A percentile compares a stretch with the other conserved stretches of the same genome.
phyloP scores from a whole-genome alignment of 2,113 vertebrate genomes.

The Himantopus leucocephalus region DNA sequence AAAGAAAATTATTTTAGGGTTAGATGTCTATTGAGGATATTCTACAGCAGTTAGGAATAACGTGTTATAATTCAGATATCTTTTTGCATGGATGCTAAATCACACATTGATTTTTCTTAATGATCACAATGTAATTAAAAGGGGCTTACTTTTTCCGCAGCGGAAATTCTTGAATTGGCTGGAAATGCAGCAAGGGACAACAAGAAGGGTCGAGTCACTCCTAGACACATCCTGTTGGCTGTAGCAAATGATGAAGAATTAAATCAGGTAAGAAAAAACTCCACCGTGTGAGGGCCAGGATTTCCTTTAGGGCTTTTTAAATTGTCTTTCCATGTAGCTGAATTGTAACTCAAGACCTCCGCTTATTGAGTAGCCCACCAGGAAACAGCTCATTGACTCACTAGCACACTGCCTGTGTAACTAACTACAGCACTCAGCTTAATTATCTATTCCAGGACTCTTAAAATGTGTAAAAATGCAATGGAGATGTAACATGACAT shows the following conservation, averaged over 20 bases:
- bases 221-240: slow-evolving; percentile 94
- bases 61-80: neutral
- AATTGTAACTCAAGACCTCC: slow-evolving; percentile 33
- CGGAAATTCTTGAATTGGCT: slow-evolving; percentile 97
- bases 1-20: neutral
- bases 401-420: neutral
- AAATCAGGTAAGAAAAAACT: slow-evolving; percentile 86
- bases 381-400: neutral
- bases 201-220: slow-evolving; percentile 96
- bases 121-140: neutral
- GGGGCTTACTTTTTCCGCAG: slow-evolving; percentile 65
- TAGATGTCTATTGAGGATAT: neutral
- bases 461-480: neutral
- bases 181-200: slow-evolving; percentile 98
- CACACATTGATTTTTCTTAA: neutral
- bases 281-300: neutral
- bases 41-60: neutral
- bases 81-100: neutral
- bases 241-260: slow-evolving; percentile 98
- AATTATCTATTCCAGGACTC: neutral
- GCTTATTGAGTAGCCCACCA: neutral
- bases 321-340: slow-evolving; percentile 13
- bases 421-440: neutral
- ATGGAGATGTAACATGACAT: neutral
- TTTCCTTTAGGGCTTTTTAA: slow-evolving; percentile 29